Evolutionary conservation across 2,797 vertebrate species (phyloP), one percentile per base, ranked within the genome.

Genomic region (Onychomys torridus): DNA sequence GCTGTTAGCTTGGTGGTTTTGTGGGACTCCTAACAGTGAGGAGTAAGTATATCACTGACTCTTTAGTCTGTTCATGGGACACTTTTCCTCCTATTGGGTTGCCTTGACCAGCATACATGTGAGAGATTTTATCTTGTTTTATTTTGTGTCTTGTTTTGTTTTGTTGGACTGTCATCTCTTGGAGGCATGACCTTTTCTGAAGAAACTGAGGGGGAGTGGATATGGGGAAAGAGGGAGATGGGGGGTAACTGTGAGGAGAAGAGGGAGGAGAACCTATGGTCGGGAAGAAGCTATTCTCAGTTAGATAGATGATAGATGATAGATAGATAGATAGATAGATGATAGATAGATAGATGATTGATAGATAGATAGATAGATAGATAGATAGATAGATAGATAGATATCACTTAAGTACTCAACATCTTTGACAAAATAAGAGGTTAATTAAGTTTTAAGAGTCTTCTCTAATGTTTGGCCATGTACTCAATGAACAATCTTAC

Each of bases 381-480:
- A 52, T 52, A 52, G 49, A 52, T 12, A 6, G 2, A 75, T 21
- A 65, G 11, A 46, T 21, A 82, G 12, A 61, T 43, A 43, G 4
- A 63, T 34, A 49, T 52, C 12, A 77, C 1, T 52, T 49, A 77
- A 32, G 76, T 49, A 17, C 14, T 49, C 17, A 34, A 46, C 10
- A n/a, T 25, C 63, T 27, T 52, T 67, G 34, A 57, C 61, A 27
- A 90, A 16, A 92, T 89, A 71, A 12, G 21, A 87, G 19, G 25
- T 86, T 91, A 94, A 92, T 89, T n/a, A 73, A 73, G n/a, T 71
- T 95, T 63, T 75, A 59, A 88, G 81, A 90, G 46, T 91, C 27
- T 12, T 32, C 61, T 78, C 90, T 94, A 82, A 46, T 43, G 11
- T 49, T 78, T 93, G 71, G 27, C 46, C 77, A 17, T 67, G 19